Base-by-base conservation (phyloP, 2,113 vertebrate species). In the Marcusenius ussheri region DNA sequence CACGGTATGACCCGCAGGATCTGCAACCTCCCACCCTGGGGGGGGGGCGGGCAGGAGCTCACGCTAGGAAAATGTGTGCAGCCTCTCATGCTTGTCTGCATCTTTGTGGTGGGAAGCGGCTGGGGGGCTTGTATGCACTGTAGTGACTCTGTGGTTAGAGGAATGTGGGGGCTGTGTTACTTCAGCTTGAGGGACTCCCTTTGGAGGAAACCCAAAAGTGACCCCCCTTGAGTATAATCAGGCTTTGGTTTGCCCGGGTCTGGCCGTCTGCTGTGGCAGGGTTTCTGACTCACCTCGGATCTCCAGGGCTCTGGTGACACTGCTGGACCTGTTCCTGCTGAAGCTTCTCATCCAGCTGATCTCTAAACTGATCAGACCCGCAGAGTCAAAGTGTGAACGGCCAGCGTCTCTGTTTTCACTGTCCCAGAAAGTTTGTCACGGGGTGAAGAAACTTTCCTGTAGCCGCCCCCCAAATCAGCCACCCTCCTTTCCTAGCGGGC, bases 151-250 rank as follows among this genome's bases (percentile, higher is more conserved):
- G 62, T 70, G 27, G n/a, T 70, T 31, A 70, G n/a, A 70, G 74
- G 74, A 80, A 80, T 15, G 35, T 80, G 74, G 74, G n/a, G 74
- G 74, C 74, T 80, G 31, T 80, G 74, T 80, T 80, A 80, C 74
- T 80, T 42, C 17, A 39, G 74, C 35, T 42, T 42, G 74, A 80
- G 74, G 35, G 35, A 17, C 15, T 80, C 35, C 31, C 6, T 39
- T 80, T 42, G 74, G 74, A 80, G 74, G 74, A 80, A 80, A 39
- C 74, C 74, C 31, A 35, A 39, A 77, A 27, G n/a, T 66, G 31
- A 39, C 74, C 31, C 31, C 31, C 74, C 35, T 11, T 42, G 35
- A 80, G 31, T 17, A 80, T 80, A 80, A 42, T 80, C 74, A 80
- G 74, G 74, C 74, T 42, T 42, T 42, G 74, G 31, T 42, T 42